Percentiles rank a stretch among this genome's conserved stretches.
Conservation (phyloP, 2,113 vertebrate species). For the Gila orcuttii region DNA sequence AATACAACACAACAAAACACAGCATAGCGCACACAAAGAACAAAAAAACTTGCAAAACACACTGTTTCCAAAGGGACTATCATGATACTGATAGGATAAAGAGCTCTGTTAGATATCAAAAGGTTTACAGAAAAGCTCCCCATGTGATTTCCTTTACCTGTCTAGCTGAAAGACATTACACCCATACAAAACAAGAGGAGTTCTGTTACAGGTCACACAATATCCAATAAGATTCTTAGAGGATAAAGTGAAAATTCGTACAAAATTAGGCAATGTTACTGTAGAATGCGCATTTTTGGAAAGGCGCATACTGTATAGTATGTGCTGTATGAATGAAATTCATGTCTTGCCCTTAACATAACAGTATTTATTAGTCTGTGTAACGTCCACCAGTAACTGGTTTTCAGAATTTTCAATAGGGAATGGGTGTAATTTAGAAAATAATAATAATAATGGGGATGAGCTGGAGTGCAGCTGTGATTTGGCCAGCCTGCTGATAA, state of each 20-base stretch:
- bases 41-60: background rate
- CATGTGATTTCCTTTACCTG: slow-evolving; percentile 11
- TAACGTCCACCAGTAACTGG: too few relatives aligned
- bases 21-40: background rate
- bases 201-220: background rate
- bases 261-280: background rate
- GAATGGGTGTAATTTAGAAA: background rate
- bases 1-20: background rate
- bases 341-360: too few relatives aligned
- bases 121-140: background rate
- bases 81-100: slow-evolving; percentile 4
- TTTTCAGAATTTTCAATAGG: background rate
- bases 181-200: slow-evolving; percentile 2
- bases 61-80: background rate
- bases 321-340: too few relatives aligned
- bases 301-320: background rate
- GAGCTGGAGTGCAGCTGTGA: too few relatives aligned
- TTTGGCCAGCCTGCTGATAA: too few relatives aligned
- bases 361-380: too few relatives aligned
- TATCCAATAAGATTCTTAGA: background rate
- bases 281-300: background rate
- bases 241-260: background rate
- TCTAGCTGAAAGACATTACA: background rate
- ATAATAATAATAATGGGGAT: background rate
- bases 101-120: background rate